These are phyloP conservation scores for Stomorhina lunata DNA, from an alignment of 2,888 invertebrate genomes.

Conservation along the genomic window DNA sequence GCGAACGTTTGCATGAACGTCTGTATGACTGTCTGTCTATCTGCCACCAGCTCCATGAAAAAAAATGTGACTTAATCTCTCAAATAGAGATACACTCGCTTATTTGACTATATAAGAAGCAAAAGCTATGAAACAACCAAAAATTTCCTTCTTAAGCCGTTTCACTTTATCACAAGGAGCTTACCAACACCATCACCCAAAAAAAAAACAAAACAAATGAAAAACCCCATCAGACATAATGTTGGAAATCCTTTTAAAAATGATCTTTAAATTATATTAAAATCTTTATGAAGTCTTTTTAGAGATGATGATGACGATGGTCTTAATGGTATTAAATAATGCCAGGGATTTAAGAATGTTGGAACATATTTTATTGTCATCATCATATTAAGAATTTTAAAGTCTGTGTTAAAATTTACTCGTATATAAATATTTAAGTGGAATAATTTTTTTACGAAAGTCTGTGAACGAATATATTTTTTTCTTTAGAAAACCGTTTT, in stretches of 20 bases:
- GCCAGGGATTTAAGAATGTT: conserved; percentile 1
- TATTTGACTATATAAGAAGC: not conserved
- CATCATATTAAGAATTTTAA: not conserved
- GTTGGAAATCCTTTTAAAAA: conserved; percentile 57
- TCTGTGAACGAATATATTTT: not conserved
- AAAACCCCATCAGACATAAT: conserved; percentile 24
- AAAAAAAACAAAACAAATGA: conserved; percentile 21
- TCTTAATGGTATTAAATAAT: conserved; percentile 37
- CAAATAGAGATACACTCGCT: conserved; percentile 31
- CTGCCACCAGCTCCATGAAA: not conserved
- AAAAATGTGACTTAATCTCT: conserved; percentile 57
- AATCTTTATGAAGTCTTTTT: conserved; percentile 41
- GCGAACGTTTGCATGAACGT: conserved; percentile 62
- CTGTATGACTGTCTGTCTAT: conserved; percentile 8
- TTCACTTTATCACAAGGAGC: conserved; percentile 52
- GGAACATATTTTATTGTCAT: conserved; percentile 14
- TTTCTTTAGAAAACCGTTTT: not conserved
- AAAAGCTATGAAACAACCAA: conserved; percentile 26
- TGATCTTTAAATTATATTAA: conserved; percentile 61
- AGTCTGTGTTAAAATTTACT: not conserved
- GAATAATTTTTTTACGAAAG: not conserved
- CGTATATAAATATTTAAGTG: not conserved
- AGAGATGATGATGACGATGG: not conserved
- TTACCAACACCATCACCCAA: conserved; percentile 4
- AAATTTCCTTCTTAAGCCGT: conserved; percentile 40